These are phyloP conservation scores for Aradus depressus DNA, from an alignment of 2,888 invertebrate species.

Conservation along the genomic window DNA sequence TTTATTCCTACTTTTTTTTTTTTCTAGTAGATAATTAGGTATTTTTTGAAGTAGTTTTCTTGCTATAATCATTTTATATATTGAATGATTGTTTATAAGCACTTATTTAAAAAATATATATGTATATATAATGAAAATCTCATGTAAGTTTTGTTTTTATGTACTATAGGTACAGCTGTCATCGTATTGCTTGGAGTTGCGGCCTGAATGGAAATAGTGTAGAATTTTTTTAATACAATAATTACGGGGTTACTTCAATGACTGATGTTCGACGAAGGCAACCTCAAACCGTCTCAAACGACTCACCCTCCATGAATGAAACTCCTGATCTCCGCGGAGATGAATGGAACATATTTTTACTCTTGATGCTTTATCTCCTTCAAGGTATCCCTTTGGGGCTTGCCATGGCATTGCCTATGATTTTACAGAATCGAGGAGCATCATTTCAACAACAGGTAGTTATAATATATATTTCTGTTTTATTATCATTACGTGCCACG, in stretches of 20 bases:
- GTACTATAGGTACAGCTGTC: no score
- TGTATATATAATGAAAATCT: no score
- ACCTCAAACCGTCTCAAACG: not conserved
- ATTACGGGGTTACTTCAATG: no score
- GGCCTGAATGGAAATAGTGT: not conserved
- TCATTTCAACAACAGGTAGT: slow-evolving; percentile 83
- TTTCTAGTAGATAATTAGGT: no score
- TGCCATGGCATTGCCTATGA: slow-evolving; percentile 88
- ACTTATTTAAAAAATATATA: no score
- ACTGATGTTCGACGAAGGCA: slow-evolving; percentile 15
- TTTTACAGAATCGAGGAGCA: slow-evolving; percentile 82
- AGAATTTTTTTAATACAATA: no score
- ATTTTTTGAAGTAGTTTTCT: no score
- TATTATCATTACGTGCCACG: no score
- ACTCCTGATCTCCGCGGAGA: slow-evolving; percentile 45
- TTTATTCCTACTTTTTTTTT: no score
- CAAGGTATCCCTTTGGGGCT: slow-evolving; percentile 94
- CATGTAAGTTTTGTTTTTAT: no score
- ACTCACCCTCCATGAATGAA: not conserved
- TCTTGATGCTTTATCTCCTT: slow-evolving; percentile 85
- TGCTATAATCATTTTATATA: no score
- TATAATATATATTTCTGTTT: not conserved
- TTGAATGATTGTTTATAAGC: no score
- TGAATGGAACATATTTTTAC: slow-evolving; percentile 66
- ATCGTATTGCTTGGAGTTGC: slow-evolving; percentile 1